Conservation (phyloP, 1,140 invertebrate genomes). For the Drosophila sproati region DNA sequence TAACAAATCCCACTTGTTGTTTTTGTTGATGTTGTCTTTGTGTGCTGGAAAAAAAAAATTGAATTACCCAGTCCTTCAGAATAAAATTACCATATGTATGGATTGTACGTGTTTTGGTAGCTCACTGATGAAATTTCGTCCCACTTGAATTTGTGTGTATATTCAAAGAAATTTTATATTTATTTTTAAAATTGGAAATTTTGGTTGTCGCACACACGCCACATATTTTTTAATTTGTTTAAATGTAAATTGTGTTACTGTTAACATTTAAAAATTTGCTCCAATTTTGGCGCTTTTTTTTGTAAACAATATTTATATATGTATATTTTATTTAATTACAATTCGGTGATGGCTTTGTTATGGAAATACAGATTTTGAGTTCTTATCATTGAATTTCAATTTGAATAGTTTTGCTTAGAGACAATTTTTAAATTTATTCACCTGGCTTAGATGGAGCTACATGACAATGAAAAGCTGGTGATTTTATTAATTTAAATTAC, state of each 20-base stretch:
- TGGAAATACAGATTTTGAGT: slow-evolving; percentile 30
- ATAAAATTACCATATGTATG: slow-evolving; percentile 65
- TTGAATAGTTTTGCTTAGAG: not conserved
- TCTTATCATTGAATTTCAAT: slow-evolving; percentile 14
- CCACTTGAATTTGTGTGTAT: slow-evolving; percentile 20
- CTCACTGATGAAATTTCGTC: slow-evolving; percentile 32
- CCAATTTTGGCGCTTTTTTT: slow-evolving; percentile 14
- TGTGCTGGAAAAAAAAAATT: slow-evolving; percentile 38
- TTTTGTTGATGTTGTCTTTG: slow-evolving; percentile 20
- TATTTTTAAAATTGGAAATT: slow-evolving; percentile 79
- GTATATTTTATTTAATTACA: slow-evolving; percentile 25
- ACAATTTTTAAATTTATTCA: slow-evolving; percentile 21
- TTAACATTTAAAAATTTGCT: slow-evolving; percentile 44
- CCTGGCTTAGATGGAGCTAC: slow-evolving; percentile 20
- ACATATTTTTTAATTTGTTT: slow-evolving; percentile 66
- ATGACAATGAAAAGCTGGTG: slow-evolving; percentile 6
- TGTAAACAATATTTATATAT: slow-evolving; percentile 26
- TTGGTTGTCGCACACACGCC: slow-evolving; percentile 59
- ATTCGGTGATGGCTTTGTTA: slow-evolving; percentile 20
- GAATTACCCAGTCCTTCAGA: slow-evolving; percentile 46
- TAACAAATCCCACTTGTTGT: slow-evolving; percentile 5
- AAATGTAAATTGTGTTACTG: slow-evolving; percentile 31
- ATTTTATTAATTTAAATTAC: slow-evolving; percentile 9
- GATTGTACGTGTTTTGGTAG: slow-evolving; percentile 46
- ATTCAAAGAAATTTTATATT: slow-evolving; percentile 71